phyloP scores from a whole-genome alignment of 2,113 vertebrate species.

The Erinaceus europaeus region DNA sequence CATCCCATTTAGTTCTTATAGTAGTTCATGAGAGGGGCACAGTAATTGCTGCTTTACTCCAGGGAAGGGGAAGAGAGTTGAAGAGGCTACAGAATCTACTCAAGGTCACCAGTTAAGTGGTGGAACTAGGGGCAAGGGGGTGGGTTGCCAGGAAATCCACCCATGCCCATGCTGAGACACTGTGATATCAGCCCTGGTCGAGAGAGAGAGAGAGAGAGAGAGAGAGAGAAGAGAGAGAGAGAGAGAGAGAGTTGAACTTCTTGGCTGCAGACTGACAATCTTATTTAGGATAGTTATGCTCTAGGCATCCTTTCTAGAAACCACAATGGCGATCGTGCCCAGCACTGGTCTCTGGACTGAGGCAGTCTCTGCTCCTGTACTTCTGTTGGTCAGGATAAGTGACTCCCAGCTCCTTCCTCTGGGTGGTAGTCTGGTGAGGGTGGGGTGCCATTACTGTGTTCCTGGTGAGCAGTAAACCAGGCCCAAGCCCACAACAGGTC shows the following conservation, averaged over 20 bases:
- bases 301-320: neutral
- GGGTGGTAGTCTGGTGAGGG: neutral
- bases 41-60: neutral
- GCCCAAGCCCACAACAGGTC: too few species aligned
- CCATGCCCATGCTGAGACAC: neutral
- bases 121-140: too few species aligned
- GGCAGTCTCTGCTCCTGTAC: neutral
- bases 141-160: neutral
- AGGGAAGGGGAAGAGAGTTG: neutral
- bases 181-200: neutral
- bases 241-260: too few species aligned
- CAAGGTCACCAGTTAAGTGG: neutral
- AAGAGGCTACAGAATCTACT: neutral
- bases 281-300: neutral
- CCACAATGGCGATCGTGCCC: neutral
- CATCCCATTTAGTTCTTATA: neutral
- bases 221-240: too few species aligned
- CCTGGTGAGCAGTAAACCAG: neutral
- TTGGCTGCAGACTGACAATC: neutral
- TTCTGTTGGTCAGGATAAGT: neutral
- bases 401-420: neutral
- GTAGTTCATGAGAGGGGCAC: neutral
- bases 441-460: neutral
- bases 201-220: too few species aligned
- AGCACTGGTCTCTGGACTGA: neutral